A percentile compares a stretch with the other conserved stretches of the same genome.
These are phyloP conservation scores for Tachina fera DNA, from an alignment of 2,888 invertebrate genomes.

Conservation along the genomic window DNA sequence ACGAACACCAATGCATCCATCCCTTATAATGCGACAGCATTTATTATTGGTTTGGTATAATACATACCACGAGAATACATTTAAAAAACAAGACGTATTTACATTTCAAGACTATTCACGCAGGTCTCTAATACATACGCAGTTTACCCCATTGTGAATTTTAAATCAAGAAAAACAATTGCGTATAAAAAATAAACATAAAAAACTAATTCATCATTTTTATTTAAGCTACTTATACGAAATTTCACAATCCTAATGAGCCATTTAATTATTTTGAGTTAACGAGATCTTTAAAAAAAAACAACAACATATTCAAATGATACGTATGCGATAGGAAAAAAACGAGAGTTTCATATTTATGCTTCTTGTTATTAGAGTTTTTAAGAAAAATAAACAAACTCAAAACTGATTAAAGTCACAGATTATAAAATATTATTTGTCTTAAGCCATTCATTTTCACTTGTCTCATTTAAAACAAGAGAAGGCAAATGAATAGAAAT, in stretches of 20 bases:
- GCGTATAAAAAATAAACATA: background rate
- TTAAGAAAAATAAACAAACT: constrained; percentile 36
- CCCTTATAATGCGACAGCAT: no score
- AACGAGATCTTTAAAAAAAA: constrained; percentile 24
- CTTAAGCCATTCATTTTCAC: constrained; percentile 36
- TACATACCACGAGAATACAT: no score
- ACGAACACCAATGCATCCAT: no score
- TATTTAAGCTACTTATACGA: background rate
- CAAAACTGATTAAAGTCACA: constrained; percentile 58
- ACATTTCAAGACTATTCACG: no score
- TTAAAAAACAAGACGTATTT: no score
- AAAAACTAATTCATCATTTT: constrained; percentile 48
- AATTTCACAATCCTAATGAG: constrained; percentile 62
- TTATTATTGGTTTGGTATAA: no score
- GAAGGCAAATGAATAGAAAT: constrained; percentile 56
- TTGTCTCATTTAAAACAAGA: constrained; percentile 48
- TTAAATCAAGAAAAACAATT: background rate
- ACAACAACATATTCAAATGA: constrained; percentile 14
- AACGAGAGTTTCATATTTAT: constrained; percentile 33
- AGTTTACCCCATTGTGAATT: background rate
- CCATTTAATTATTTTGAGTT: constrained; percentile 59
- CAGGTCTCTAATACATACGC: no score
- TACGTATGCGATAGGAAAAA: constrained; percentile 5
- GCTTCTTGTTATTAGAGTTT: constrained; percentile 16
- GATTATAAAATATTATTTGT: constrained; percentile 59